A percentile compares a stretch with the other conserved stretches of the same genome.
Evolutionary conservation across 1,140 invertebrate species (phyloP).

Genomic region (Proales similis): DNA sequence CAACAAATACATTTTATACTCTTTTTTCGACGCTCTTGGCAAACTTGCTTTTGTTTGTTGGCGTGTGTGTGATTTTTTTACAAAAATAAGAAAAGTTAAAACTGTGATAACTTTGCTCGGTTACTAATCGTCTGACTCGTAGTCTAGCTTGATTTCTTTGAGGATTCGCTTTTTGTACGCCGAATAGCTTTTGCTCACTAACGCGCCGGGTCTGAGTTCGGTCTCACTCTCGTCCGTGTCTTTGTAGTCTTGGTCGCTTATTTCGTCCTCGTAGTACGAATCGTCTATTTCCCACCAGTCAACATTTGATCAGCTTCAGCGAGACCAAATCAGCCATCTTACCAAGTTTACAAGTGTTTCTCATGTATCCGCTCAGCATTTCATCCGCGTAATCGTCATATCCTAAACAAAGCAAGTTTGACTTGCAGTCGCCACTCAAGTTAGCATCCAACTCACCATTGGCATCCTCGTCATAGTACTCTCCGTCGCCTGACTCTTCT

Average conservation of each 20-base stretch:
- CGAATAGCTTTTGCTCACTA: slow-evolving; percentile 20
- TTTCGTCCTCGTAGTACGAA: slow-evolving; percentile 32
- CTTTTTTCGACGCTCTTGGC: no score
- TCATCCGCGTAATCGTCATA: slow-evolving; percentile 9
- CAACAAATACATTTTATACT: no score
- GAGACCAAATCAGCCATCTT: no score
- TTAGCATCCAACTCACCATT: slow-evolving; percentile 19
- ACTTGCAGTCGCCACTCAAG: slow-evolving; percentile 13
- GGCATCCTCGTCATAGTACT: not conserved
- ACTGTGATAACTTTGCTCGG: no score
- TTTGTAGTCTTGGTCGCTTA: slow-evolving; percentile 8
- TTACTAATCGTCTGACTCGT: not conserved
- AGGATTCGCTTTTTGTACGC: slow-evolving; percentile 25
- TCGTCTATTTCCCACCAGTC: slow-evolving; percentile 17
- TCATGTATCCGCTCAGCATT: slow-evolving; percentile 17
- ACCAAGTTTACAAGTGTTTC: no score
- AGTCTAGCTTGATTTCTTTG: slow-evolving; percentile 34
- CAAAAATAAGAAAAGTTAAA: no score
- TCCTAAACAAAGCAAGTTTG: not conserved
- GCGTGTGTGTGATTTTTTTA: no score
- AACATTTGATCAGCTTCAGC: no score
- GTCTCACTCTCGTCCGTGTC: slow-evolving; percentile 16
- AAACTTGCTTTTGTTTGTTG: no score
- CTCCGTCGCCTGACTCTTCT: slow-evolving; percentile 17
- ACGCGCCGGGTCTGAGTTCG: not conserved